Evolutionary conservation across 1,140 invertebrate species (phyloP), one percentile per base, ranked within the genome.

Genomic region (Lineus longissimus): DNA sequence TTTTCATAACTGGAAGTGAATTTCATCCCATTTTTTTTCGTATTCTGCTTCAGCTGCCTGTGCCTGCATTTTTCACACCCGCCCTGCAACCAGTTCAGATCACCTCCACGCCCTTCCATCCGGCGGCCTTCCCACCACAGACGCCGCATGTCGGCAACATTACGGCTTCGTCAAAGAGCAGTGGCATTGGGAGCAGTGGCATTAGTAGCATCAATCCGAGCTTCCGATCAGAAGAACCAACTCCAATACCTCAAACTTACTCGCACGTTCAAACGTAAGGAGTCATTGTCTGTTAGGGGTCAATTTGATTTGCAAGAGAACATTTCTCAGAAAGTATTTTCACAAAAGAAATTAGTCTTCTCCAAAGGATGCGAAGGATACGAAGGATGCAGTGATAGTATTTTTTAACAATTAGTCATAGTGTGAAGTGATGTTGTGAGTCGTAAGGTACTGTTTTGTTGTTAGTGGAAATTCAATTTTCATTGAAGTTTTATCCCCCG

Each of bases 201-300:
- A 74, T 78, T 62, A 77, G 76, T 63, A 77, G 75, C 63, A 76
- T 78, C 17, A 71, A 67, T 25, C 70, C 69, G 45, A 69, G 67
- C 13, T 54, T 66, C 15, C 36, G 56, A 30, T 73, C 69, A 61
- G 66, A 68, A 0, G 71, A 72, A 13, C 72, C 66, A 0, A 72
- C 73, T 15, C 72, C 75, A 17, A 67, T 76, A 9, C 71, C 73
- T 7, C 75, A 76, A 58, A 70, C 71, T 22, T 25, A 47, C 68
- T 40, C 55, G 6, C 30, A 57, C 9, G 17, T 29, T 31, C 30
- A 33, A 27, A 29, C 17, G 27, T 57, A n/a, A 19, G 55, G 11
- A 13, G 13, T 15, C 11, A 13, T 55, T 15, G 15, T 43, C 19
- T 43, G 40, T 13, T 43, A 43, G 40, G 11, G 11, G 11, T 43